Evolutionary conservation across 2,888 invertebrate species (phyloP), one percentile per base, ranked within the genome.

Genomic region (Malacosoma neustria): DNA sequence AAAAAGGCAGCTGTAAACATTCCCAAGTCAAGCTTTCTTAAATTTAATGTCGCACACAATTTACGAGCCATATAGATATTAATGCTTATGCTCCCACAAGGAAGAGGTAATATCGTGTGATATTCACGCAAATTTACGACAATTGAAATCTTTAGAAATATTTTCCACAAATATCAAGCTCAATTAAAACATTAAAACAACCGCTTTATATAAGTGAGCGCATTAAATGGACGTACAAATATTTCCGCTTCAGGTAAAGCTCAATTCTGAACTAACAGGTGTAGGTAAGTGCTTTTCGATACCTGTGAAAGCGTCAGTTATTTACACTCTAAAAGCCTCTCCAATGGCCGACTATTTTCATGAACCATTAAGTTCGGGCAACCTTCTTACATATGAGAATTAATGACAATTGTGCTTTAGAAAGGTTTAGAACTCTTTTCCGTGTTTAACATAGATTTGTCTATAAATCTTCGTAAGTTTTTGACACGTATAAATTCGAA

Each of bases 301-400:
- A 69, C 57, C 61, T 68, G 68, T 57, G 53, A 54, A 61, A 65
- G 60, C 57, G 47, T 45, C 46, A 49, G 40, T 52, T 60, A 51
- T 58, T 55, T 52, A 47, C 49, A 5, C 5, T 22, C 9, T 22
- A 9, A 7, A 22, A 22, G 5, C 9, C 7, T 22, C 7, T 22
- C 22, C 22, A 22, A 22, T 22, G 7, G 5, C 22, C 22, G 2
- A 3, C 5, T 22, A 22, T 22, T 22, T 22, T 22, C 7, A 22
- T 22, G 5, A 22, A 7, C 22, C 22, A 3, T 22, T 22, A 22
- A 22, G 7, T 22, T n/a, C n/a, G n/a, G n/a, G n/a, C n/a, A n/a
- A n/a, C n/a, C n/a, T n/a, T n/a, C n/a, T n/a, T n/a, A n/a, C n/a
- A n/a, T n/a, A n/a, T n/a, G n/a, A n/a, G n/a, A n/a, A n/a, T n/a